Evolutionary conservation across 2,888 invertebrate species (phyloP).

Genomic region (Xestia sexstrigata): DNA sequence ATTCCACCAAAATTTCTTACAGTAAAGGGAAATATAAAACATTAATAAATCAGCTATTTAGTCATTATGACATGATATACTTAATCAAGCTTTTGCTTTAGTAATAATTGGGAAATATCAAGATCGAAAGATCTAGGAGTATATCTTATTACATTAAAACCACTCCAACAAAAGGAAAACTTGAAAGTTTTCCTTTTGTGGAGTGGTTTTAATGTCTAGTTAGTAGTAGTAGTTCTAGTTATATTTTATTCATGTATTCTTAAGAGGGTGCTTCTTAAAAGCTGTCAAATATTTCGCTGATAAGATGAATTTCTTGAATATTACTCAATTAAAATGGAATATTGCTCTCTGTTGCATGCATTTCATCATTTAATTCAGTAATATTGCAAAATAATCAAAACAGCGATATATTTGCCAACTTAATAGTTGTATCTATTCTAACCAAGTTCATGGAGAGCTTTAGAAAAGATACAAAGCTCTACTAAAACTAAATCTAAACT

Average conservation of each 20-base stretch:
- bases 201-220: too few relatives aligned
- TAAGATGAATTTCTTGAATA: not conserved
- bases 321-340: too few relatives aligned
- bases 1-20: not conserved
- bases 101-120: not conserved
- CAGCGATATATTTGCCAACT: not conserved
- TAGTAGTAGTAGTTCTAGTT: too few relatives aligned
- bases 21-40: not conserved
- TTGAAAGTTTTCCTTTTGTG: too few relatives aligned
- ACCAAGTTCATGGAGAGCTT: not conserved
- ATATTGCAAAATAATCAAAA: not conserved
- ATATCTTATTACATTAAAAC: not conserved
- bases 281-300: not conserved
- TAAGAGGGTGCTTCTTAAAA: too few relatives aligned
- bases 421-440: not conserved
- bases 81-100: not conserved
- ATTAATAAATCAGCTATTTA: not conserved
- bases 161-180: not conserved
- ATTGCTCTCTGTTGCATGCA: too few relatives aligned
- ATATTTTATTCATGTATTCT: not conserved
- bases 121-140: not conserved
- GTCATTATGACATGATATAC: not conserved
- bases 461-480: slow-evolving; percentile 3
- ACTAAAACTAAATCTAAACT: too few relatives aligned
- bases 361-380: not conserved